phyloP scores from a whole-genome alignment of 2,113 vertebrate species.

The Rhea americana region DNA sequence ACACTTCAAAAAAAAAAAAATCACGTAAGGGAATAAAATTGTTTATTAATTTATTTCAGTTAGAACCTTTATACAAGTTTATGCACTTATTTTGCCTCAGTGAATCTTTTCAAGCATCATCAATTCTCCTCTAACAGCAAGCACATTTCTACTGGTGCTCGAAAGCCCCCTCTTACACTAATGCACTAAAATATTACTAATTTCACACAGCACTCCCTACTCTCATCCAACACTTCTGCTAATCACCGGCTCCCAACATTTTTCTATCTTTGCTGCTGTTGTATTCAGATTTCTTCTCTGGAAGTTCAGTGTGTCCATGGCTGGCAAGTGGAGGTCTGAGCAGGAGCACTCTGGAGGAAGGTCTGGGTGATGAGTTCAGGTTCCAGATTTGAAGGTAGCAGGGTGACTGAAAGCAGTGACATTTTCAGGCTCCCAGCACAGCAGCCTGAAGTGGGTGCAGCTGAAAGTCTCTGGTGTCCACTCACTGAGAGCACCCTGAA shows the following conservation, averaged over 20 bases:
- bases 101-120: slow-evolving; percentile 43
- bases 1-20: not conserved
- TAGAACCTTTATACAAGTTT: not conserved
- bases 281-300: not conserved
- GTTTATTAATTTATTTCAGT: slow-evolving; percentile 39
- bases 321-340: not conserved
- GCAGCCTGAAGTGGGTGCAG: not conserved
- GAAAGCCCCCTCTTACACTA: not conserved
- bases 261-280: not conserved
- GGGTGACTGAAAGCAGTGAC: not conserved
- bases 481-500: not conserved
- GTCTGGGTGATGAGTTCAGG: not conserved
- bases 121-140: not conserved
- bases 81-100: slow-evolving; percentile 51
- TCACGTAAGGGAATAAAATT: not conserved
- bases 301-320: not conserved
- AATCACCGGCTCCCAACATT: not conserved
- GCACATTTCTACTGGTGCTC: not conserved
- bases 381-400: accelerated
- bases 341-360: not conserved
- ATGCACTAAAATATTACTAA: not conserved
- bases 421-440: not conserved
- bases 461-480: not conserved
- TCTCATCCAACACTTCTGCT: not conserved
- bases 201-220: not conserved